Evolutionary conservation across 2,888 invertebrate genomes (phyloP).

Genomic region (Trichopria drosophilae): DNA sequence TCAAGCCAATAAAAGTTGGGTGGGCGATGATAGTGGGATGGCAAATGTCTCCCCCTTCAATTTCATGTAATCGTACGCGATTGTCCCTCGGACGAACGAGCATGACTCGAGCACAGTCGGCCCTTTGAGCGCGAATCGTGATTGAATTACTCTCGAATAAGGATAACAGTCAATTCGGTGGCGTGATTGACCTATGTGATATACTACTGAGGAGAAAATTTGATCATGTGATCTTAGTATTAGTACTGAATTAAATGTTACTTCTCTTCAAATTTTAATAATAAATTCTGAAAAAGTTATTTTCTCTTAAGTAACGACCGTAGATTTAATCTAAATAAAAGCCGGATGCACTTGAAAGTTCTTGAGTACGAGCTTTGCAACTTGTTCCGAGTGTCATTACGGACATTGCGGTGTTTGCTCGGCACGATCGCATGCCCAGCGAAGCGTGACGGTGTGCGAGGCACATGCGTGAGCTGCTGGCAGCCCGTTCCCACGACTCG

Average conservation of each 20-base stretch:
- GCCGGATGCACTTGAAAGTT: constrained; percentile 31
- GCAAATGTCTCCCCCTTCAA: background rate
- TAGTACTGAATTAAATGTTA: too few relatives aligned
- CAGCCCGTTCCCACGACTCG: constrained; percentile 53
- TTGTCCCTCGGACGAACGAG: constrained; percentile 8
- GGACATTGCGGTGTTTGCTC: constrained; percentile 25
- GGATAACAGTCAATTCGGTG: too few relatives aligned
- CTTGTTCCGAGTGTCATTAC: constrained; percentile 10
- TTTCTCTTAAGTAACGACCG: too few relatives aligned
- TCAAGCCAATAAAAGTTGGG: too few relatives aligned
- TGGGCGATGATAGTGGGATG: background rate
- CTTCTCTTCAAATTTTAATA: too few relatives aligned
- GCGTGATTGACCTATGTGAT: too few relatives aligned
- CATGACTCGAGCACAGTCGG: constrained; percentile 1
- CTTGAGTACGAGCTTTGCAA: constrained; percentile 16
- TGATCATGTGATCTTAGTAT: too few relatives aligned
- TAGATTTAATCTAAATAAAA: too few relatives aligned
- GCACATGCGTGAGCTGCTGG: constrained; percentile 32
- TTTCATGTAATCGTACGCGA: constrained; percentile 18
- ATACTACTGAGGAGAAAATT: too few relatives aligned
- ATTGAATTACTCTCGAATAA: constrained; percentile 30
- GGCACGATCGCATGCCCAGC: constrained; percentile 12
- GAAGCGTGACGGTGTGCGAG: constrained; percentile 18
- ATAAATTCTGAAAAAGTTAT: too few relatives aligned
- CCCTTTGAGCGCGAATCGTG: constrained; percentile 24